Base-by-base conservation (phyloP, 2,797 vertebrate genomes). In the Typhlichthys eigenmanni region DNA sequence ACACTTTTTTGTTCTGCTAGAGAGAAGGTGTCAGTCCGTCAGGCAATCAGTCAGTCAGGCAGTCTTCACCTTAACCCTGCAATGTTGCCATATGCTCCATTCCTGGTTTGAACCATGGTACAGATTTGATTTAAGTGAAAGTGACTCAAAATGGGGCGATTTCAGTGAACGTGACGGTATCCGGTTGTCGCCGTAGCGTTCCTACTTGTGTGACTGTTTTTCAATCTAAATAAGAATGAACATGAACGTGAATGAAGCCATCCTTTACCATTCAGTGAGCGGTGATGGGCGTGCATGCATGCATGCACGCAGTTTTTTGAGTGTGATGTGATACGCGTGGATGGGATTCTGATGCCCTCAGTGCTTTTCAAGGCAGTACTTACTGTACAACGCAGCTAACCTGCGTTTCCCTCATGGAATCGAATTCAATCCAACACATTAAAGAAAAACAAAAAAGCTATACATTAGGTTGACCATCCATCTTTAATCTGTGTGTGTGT, bases 1-100 rank as follows among this genome's bases (percentile, higher is more conserved):
- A 85, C 92, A 29, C 24, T 29, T 93, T 93, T 94, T 92, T 79
- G 77, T 93, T 93, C 91, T 92, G 92, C 95, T 24, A 66, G 91
- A 90, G 90, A 85, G 90, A 89, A 90, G 90, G 87, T 91, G 77
- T 85, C 87, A 88, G 77, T 81, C 90, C 79, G 78, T 86, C 88
- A 95, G 92, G 92, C 24, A 29, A 76, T 85, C 87, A 88, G 77
- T 81, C 90, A 80, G 78, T 86, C 88, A 95, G 92, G 92, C 24
- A 92, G 88, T 92, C 91, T 90, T 91, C 86, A 67, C 88, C 74
- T 75, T 79, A 59, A 13, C 58, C 58, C 67, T 16, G 2, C 62
- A 51, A 63, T 83, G 78, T 80, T 77, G 63, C 55, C 58, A 68
- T 34, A 53, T 66, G 46, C 77, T 82, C 64, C 50, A 69, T 71